Evolutionary conservation across 2,113 vertebrate genomes (phyloP).

Genomic region (Ovis canadensis): DNA sequence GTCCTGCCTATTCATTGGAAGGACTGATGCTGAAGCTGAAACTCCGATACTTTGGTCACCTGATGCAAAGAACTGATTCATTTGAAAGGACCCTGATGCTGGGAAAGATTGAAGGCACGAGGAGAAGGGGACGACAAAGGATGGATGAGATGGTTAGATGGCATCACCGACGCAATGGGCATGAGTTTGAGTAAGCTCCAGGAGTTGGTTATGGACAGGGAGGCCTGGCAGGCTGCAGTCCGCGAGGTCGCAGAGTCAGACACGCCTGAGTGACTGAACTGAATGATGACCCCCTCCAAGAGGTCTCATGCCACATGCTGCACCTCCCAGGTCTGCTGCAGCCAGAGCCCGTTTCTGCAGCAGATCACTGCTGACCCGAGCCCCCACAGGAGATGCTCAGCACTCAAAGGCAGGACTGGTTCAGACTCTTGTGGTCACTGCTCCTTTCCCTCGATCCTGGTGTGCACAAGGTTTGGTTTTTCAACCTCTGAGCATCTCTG

Average conservation of each 20-base stretch:
- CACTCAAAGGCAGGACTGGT: neutral
- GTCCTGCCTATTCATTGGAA: neutral
- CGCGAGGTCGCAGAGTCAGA: neutral
- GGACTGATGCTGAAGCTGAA: neutral
- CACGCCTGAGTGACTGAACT: neutral
- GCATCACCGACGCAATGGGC: neutral
- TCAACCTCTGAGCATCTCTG: neutral
- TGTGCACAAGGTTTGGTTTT: neutral
- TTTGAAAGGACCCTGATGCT: neutral
- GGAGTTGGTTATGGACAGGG: neutral
- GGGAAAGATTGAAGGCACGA: neutral
- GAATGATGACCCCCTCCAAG: neutral
- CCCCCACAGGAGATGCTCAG: neutral
- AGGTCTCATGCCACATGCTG: neutral
- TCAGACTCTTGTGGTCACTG: neutral
- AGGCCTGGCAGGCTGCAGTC: neutral
- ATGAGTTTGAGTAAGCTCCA: neutral
- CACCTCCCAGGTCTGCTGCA: neutral
- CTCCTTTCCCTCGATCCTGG: neutral
- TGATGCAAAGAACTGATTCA: neutral
- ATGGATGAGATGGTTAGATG: neutral
- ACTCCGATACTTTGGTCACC: neutral
- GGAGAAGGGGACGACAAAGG: neutral
- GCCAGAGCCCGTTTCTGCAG: neutral
- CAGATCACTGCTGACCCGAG: neutral